Conservation (phyloP, 2,888 invertebrate species). For the Tholera decimalis region DNA sequence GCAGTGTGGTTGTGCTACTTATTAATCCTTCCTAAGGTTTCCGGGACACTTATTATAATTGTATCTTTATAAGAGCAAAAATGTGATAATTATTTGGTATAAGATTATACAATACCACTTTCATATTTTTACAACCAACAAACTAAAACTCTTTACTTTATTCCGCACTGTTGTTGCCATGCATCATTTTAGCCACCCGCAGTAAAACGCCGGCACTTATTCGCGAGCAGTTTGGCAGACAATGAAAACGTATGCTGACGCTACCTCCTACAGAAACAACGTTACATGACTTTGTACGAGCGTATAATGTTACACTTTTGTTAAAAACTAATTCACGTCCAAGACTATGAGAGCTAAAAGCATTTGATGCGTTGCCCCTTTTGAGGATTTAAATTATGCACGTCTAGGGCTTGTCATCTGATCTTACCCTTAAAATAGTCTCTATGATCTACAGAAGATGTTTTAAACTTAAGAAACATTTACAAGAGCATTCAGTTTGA, state of each 20-base stretch:
- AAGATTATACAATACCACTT: no score
- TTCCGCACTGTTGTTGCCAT: neutral
- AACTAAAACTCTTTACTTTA: neutral
- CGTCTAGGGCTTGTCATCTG: conserved; percentile 11
- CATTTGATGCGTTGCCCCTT: conserved; percentile 19
- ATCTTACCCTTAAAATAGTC: conserved; percentile 5
- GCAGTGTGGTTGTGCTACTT: no score
- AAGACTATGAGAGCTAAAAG: conserved; percentile 30
- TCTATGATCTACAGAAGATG: neutral
- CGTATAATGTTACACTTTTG: conserved; percentile 29
- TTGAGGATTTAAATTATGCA: conserved; percentile 7
- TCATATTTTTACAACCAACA: neutral
- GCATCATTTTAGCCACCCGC: conserved; percentile 43
- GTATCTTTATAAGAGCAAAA: neutral
- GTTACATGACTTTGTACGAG: conserved; percentile 39
- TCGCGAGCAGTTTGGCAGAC: conserved; percentile 45
- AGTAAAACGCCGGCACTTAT: conserved; percentile 38
- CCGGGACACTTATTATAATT: no score
- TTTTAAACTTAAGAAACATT: neutral
- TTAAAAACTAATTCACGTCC: conserved; percentile 33
- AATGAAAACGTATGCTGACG: conserved; percentile 44
- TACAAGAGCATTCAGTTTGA: neutral
- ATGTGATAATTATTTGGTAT: no score
- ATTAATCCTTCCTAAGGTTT: no score
- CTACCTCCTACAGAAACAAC: conserved; percentile 18